These are phyloP conservation scores for Scaptomyza pallida DNA, from an alignment of 1,140 invertebrate species.

Conservation along the genomic window DNA sequence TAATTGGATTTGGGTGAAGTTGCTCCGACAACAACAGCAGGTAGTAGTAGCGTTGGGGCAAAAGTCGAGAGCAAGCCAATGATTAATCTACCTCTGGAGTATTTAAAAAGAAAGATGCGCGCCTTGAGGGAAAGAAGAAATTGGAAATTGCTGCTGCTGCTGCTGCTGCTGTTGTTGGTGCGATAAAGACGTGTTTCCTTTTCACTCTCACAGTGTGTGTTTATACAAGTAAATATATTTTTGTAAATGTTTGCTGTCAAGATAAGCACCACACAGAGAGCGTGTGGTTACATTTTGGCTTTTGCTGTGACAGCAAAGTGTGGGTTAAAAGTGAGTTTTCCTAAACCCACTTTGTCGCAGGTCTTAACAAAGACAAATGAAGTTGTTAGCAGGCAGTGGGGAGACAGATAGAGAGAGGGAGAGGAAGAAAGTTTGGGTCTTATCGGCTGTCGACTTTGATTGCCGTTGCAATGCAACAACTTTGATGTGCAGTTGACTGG, in stretches of 20 bases:
- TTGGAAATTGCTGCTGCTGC: conserved; percentile 66
- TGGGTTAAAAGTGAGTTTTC: conserved; percentile 30
- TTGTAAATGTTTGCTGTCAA: conserved; percentile 83
- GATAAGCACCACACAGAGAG: conserved; percentile 75
- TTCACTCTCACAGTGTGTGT: conserved; percentile 43
- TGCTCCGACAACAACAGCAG: conserved; percentile 41
- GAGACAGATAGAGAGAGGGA: not conserved
- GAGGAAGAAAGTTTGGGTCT: conserved; percentile 26
- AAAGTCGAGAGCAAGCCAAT: conserved; percentile 50
- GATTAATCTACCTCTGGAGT: conserved; percentile 79
- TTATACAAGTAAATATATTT: conserved; percentile 54
- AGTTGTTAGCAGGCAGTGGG: conserved; percentile 60
- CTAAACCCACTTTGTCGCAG: conserved; percentile 48
- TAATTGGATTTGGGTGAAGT: conserved; percentile 83
- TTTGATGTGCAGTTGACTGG: conserved; percentile 75
- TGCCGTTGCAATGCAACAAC: conserved; percentile 49
- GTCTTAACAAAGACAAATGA: conserved; percentile 78
- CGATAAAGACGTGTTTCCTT: conserved; percentile 48
- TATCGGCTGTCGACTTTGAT: conserved; percentile 45
- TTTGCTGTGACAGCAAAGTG: conserved; percentile 5
- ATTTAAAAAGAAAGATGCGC: conserved; percentile 71
- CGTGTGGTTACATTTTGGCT: conserved; percentile 63
- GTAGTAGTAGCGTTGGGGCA: conserved; percentile 42
- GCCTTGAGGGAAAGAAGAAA: conserved; percentile 41
- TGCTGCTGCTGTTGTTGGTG: conserved; percentile 33